Evolutionary conservation across 2,797 vertebrate species (phyloP).

Genomic region (Trachops cirrhosus): DNA sequence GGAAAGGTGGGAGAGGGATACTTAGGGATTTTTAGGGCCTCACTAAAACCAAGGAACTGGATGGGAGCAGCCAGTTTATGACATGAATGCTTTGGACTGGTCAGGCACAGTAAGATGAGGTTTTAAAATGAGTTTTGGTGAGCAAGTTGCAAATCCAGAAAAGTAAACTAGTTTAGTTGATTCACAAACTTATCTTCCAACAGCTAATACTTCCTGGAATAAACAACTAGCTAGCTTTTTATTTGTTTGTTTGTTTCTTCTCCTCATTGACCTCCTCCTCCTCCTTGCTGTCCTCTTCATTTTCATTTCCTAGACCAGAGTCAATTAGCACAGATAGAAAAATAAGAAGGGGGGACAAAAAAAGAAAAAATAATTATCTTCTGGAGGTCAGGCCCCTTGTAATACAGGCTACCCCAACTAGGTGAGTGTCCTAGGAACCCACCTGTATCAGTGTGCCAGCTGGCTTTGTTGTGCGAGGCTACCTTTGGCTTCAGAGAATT

Average conservation of each 20-base stretch:
- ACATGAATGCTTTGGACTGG: background rate
- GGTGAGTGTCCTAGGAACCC: background rate
- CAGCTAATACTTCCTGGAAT: background rate
- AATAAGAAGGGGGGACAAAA: background rate
- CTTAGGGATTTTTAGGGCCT: background rate
- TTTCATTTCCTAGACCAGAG: background rate
- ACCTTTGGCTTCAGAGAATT: background rate
- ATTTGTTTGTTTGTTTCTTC: background rate
- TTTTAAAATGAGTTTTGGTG: background rate
- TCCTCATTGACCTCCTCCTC: background rate
- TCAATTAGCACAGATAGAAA: background rate
- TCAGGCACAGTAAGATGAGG: background rate
- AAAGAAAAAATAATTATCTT: background rate
- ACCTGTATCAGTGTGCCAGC: background rate
- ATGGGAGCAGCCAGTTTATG: background rate
- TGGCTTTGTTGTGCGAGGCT: background rate
- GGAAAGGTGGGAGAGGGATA: too few species aligned
- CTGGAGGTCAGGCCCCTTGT: background rate
- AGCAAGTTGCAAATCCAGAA: background rate
- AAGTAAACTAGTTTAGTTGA: background rate
- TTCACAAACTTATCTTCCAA: background rate
- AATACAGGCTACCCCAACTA: background rate
- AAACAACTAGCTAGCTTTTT: background rate
- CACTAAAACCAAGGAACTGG: background rate
- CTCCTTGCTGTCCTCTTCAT: background rate